Percentiles rank a stretch among this genome's conserved stretches.
Evolutionary conservation across 1,140 invertebrate genomes (phyloP).

Genomic region (Ips nitidus): DNA sequence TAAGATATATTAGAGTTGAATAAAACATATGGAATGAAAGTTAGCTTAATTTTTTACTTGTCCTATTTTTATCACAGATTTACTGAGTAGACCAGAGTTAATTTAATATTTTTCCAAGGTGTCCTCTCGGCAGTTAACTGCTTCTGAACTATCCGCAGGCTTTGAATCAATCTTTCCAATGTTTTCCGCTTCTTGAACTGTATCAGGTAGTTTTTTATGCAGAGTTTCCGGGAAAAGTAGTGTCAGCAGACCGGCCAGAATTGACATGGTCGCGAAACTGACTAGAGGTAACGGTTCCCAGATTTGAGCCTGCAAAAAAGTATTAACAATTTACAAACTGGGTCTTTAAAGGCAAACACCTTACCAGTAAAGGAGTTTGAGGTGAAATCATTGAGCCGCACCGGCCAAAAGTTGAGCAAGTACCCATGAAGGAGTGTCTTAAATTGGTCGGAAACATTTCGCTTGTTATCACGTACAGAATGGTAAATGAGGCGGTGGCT

Average conservation of each 20-base stretch:
- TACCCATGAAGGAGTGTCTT: constrained; percentile 59
- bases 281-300: constrained; percentile 60
- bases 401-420: constrained; percentile 71
- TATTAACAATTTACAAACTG: constrained; percentile 1
- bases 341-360: not conserved
- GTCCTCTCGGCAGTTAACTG: too few species aligned
- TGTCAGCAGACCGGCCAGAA: constrained; percentile 63
- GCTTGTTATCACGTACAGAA: constrained; percentile 56
- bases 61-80: too few species aligned
- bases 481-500: constrained; percentile 56
- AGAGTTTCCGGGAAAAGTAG: constrained; percentile 71
- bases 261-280: constrained; percentile 66
- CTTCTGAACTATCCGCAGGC: too few species aligned
- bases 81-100: not conserved
- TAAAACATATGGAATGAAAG: too few species aligned
- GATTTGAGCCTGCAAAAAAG: constrained; percentile 39
- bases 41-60: too few species aligned
- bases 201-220: constrained; percentile 67
- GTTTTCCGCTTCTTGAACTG: constrained; percentile 67
- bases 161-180: constrained; percentile 47
- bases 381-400: constrained; percentile 73
- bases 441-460: constrained; percentile 59
- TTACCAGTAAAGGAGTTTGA: constrained; percentile 66
- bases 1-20: too few species aligned
- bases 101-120: not conserved